Conservation (phyloP, 1,140 invertebrate genomes). For the Drosophila navojoa region DNA sequence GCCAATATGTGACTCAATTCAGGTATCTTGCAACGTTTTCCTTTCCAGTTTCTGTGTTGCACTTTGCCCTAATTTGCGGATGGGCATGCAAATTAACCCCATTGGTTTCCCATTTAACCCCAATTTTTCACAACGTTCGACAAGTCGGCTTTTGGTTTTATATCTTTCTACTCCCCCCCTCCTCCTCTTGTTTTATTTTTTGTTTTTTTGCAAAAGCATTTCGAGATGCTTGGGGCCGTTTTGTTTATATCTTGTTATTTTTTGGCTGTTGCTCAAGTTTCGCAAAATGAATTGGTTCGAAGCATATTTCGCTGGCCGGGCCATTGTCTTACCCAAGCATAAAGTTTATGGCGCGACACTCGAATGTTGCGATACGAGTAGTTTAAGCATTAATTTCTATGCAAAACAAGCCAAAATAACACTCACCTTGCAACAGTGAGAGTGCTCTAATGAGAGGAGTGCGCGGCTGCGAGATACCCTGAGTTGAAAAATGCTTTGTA, state of each 20-base stretch:
- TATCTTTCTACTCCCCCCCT: slow-evolving; percentile 6
- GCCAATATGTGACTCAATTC: background rate
- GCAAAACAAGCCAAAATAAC: slow-evolving; percentile 49
- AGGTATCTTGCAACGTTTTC: slow-evolving; percentile 4
- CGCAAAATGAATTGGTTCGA: slow-evolving; percentile 56
- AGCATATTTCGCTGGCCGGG: slow-evolving; percentile 30
- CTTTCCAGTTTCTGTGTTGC: slow-evolving; percentile 6
- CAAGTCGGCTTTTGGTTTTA: background rate
- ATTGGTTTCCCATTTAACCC: slow-evolving; percentile 66
- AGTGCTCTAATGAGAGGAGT: background rate
- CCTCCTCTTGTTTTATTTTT: too few species aligned
- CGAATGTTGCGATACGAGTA: slow-evolving; percentile 55
- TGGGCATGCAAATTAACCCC: slow-evolving; percentile 51
- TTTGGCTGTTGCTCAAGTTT: slow-evolving; percentile 42
- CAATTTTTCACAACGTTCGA: slow-evolving; percentile 42
- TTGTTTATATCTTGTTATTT: slow-evolving; percentile 30
- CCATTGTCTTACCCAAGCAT: slow-evolving; percentile 71
- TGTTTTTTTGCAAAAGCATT: slow-evolving; percentile 43
- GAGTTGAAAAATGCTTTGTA: too few species aligned
- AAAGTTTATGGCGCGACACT: slow-evolving; percentile 62
- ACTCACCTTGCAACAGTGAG: background rate
- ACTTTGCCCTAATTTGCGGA: slow-evolving; percentile 26
- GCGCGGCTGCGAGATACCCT: background rate
- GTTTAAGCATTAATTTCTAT: slow-evolving; percentile 59
- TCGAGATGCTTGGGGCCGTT: slow-evolving; percentile 33